Evolutionary conservation across 2,113 vertebrate genomes (phyloP), one percentile per base, ranked within the genome.

Genomic region (Peromyscus leucopus): DNA sequence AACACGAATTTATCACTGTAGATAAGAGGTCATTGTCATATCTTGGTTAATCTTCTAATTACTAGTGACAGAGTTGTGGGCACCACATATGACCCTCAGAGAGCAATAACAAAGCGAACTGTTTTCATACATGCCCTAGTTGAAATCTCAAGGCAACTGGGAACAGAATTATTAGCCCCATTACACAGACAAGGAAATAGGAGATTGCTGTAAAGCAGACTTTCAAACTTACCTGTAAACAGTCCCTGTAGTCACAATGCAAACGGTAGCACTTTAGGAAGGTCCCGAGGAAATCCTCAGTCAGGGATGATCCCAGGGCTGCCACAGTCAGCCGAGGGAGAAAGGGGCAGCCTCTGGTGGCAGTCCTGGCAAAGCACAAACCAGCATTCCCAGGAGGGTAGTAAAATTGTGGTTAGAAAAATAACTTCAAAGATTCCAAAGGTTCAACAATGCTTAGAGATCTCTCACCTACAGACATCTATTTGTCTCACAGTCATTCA

Each of bases 381-480:
- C 82, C 2, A 15, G 61, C 7, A 1, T n/a, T 28, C 3, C 59
- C 46, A 33, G 7, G 1, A 7, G 7, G 8, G 42, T 51, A 71
- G 31, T 28, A 75, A 3, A 2, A 39, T 0, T 26, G 61, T 57
- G 22, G 11, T 85, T 74, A 83, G 76, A 36, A 65, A 65, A 74
- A 48, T 39, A 28, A 76, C 7, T 7, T 2, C 0, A 31, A 0
- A 19, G 61, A 69, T 26, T 28, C 26, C 75, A 74, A n/a, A 17
- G 5, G 28, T 1, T 65, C 9, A 42, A 57, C 19, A 36, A 1
- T 24, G 46, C 12, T 9, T 28, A 57, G 42, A 55, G 57, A 57
- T 10, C 28, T 55, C 61, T 51, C 13, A 0, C 26, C 39, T 46
- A n/a, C 26, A 65, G 2, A 1, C 0, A 9, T 15, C 36, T 46